A percentile compares a stretch with the other conserved stretches of the same genome.
phyloP scores from a whole-genome alignment of 2,888 invertebrate genomes.

The Tenthredo mesomela region DNA sequence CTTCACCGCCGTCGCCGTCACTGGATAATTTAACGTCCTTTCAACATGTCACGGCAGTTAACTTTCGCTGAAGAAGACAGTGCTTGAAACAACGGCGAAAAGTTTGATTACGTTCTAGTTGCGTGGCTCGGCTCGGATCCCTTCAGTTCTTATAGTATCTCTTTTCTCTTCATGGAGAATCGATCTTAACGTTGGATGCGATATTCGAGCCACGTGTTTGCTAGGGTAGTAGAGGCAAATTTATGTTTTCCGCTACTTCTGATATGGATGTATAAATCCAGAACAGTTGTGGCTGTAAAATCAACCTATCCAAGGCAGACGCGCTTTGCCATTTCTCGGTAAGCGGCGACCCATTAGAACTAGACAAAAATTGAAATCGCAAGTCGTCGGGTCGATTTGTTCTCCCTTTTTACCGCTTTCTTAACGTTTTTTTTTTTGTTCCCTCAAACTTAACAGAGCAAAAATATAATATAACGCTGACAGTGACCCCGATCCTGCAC shows the following conservation, averaged over 20 bases:
- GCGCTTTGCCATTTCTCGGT: neutral
- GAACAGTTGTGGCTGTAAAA: slow-evolving; percentile 10
- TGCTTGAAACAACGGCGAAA: slow-evolving; percentile 50
- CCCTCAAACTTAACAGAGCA: neutral
- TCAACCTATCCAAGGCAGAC: neutral
- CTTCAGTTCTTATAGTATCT: neutral
- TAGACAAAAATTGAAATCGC: slow-evolving; percentile 4
- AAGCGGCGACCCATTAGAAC: neutral
- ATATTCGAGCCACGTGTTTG: slow-evolving; percentile 22
- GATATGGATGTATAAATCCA: slow-evolving; percentile 38
- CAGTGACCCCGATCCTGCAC: slow-evolving; percentile 9
- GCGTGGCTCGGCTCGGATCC: slow-evolving; percentile 21
- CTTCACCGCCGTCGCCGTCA: slow-evolving; percentile 35
- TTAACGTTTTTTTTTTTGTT: slow-evolving; percentile 6
- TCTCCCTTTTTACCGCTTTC: neutral
- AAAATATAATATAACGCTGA: slow-evolving; percentile 15
- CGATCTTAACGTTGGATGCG: slow-evolving; percentile 35
- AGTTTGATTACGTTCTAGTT: slow-evolving; percentile 53
- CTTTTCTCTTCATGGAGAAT: slow-evolving; percentile 47
- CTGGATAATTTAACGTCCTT: slow-evolving; percentile 50
- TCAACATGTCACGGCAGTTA: slow-evolving; percentile 54
- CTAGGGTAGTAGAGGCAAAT: slow-evolving; percentile 11
- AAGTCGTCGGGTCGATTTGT: neutral
- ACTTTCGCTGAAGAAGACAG: slow-evolving; percentile 48
- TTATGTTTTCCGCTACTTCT: slow-evolving; percentile 41